Evolutionary conservation across 2,797 vertebrate genomes (phyloP), one percentile per base, ranked within the genome.

Genomic region (Megaceryle alcyon): DNA sequence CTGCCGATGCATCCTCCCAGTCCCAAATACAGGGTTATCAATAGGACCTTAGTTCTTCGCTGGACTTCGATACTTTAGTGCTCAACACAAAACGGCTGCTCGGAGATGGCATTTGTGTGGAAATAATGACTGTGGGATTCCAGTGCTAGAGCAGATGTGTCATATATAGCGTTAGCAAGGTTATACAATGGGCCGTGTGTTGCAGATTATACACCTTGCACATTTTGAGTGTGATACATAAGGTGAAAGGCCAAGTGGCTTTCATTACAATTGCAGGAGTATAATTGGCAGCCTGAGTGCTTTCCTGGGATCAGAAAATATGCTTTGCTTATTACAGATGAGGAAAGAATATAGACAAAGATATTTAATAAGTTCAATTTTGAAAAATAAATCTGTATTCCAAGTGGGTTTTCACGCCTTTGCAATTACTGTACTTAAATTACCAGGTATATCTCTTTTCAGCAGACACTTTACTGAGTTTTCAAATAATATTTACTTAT

Each of bases 181-280:
- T 75, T 43, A 82, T 26, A 6, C 85, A 23, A 16, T 3, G 81
- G 94, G 92, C 43, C 8, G 93, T 8, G 94, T 77, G 1, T 0
- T 37, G 82, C 82, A 29, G 82, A 71, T 28, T 31, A 6, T 2
- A 4, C 85, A 0, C 6, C 63, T 61, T 21, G 89, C 95, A 28
- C 71, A 3, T 26, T 33, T 60, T 54, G 86, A 69, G 86, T 72
- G 8, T 25, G 69, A 86, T 92, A 61, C 6, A 44, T 54, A 44
- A 85, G 95, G 95, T 31, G 94, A 91, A 92, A 94, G 96, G 88
- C 84, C 92, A 28, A 79, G 61, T 4, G 65, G 75, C 88, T 95
- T 96, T 33, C 77, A 82, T 73, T 76, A 31, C 91, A 35, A 39
- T 37, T 7, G 87, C 92, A 75, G 91, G 83, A 89, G 79, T 84